Conservation (phyloP, 2,113 vertebrate species). For the Albula glossodonta region DNA sequence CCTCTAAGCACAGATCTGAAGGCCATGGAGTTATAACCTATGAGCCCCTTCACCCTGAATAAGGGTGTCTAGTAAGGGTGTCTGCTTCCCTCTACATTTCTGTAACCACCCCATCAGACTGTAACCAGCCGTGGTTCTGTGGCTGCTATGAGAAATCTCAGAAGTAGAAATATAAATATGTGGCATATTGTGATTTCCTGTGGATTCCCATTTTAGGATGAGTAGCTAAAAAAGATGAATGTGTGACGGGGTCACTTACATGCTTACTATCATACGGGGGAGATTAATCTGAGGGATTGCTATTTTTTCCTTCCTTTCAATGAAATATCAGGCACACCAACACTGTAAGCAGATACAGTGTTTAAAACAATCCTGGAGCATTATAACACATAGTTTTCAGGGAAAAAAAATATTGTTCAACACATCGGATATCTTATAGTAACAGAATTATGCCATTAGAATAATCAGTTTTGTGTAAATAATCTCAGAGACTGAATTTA, state of each 20-base stretch:
- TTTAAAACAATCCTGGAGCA: slow-evolving; percentile 64
- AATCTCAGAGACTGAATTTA: slow-evolving; percentile 60
- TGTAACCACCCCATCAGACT: no score
- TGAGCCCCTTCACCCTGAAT: neutral
- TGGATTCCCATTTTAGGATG: no score
- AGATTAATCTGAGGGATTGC: slow-evolving; percentile 59
- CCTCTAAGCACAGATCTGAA: neutral
- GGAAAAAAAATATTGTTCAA: slow-evolving; percentile 59
- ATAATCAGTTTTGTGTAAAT: slow-evolving; percentile 69
- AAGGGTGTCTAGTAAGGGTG: neutral
- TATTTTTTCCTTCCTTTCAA: slow-evolving; percentile 58
- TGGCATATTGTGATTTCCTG: no score
- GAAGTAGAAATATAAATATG: no score
- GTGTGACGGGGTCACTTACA: neutral
- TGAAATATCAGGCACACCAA: slow-evolving; percentile 64
- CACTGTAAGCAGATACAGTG: slow-evolving; percentile 60
- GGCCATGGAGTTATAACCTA: neutral
- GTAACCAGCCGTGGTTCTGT: no score
- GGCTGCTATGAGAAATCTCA: no score
- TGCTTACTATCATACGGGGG: neutral
- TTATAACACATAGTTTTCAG: slow-evolving; percentile 57
- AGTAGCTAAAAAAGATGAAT: neutral
- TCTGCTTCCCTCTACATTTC: no score
- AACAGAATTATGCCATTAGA: slow-evolving; percentile 68
- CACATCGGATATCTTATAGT: slow-evolving; percentile 66